Conservation (phyloP, 2,797 vertebrate species). For the Smutsia temminckii region DNA sequence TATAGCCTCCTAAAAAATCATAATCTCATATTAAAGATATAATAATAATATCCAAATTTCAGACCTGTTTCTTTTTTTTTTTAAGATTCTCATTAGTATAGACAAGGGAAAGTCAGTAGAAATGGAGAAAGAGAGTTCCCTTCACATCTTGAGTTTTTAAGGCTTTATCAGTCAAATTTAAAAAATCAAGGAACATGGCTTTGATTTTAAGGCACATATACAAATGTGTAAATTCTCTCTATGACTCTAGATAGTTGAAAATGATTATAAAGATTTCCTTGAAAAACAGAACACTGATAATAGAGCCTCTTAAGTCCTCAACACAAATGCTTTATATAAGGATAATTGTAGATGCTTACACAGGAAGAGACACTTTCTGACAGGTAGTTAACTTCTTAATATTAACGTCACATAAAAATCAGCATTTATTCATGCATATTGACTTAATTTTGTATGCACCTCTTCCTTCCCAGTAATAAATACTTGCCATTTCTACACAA, state of each 20-base stretch:
- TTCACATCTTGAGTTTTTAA: slow-evolving; percentile 10
- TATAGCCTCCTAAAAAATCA: background rate
- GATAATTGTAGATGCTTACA: slow-evolving; percentile 19
- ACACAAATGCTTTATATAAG: slow-evolving; percentile 49
- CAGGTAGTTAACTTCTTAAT: slow-evolving; percentile 44
- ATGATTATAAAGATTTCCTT: slow-evolving; percentile 54
- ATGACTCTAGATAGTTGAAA: slow-evolving; percentile 50
- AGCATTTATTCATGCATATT: slow-evolving; percentile 49
- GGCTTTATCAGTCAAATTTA: slow-evolving; percentile 30
- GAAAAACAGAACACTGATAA: slow-evolving; percentile 27
- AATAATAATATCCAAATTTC: slow-evolving; percentile 16
- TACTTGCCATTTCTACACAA: slow-evolving; percentile 44
- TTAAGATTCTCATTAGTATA: background rate
- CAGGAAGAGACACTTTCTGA: background rate
- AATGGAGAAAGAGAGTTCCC: background rate
- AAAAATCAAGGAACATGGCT: slow-evolving; percentile 38
- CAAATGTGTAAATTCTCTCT: slow-evolving; percentile 39
- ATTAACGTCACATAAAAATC: slow-evolving; percentile 66
- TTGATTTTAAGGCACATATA: slow-evolving; percentile 27
- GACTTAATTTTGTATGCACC: slow-evolving; percentile 55
- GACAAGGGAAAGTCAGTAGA: background rate
- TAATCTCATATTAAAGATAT: background rate
- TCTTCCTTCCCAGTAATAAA: slow-evolving; percentile 58
- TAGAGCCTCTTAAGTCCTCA: slow-evolving; percentile 38
- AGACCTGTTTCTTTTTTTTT: slow-evolving; percentile 2